Conservation (phyloP, 2,888 invertebrate genomes). For the Apomyelois bistriatella region DNA sequence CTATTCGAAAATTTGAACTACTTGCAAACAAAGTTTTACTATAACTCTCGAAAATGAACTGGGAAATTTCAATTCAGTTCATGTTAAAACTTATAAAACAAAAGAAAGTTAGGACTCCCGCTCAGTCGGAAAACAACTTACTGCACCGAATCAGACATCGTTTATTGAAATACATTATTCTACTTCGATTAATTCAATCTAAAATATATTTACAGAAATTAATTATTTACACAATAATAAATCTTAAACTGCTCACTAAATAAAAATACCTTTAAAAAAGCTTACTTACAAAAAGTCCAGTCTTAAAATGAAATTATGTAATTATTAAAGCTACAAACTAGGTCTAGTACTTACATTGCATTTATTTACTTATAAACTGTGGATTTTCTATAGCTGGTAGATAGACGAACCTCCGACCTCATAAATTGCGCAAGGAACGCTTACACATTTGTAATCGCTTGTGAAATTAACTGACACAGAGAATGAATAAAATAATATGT, state of each 20-base stretch:
- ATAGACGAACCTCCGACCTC: not conserved
- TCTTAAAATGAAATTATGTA: too few species aligned
- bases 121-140: conserved; percentile 5
- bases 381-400: not conserved
- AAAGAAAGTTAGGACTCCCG: conserved; percentile 1
- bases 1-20: not conserved
- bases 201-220: too few species aligned
- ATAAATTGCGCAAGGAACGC: conserved; percentile 1
- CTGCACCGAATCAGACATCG: not conserved
- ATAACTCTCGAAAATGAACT: conserved; percentile 9
- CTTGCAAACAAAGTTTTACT: conserved; percentile 3
- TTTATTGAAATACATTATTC: too few species aligned
- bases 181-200: too few species aligned
- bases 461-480: conserved; percentile 1
- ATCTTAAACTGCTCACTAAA: too few species aligned
- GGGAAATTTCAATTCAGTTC: conserved; percentile 9
- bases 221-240: too few species aligned
- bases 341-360: not conserved
- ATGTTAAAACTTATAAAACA: conserved; percentile 11
- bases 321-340: too few species aligned
- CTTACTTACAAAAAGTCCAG: too few species aligned
- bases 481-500: not conserved
- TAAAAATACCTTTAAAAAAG: too few species aligned
- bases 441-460: not conserved
- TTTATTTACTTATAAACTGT: not conserved